These are phyloP conservation scores for Dicaeum eximium DNA, from an alignment of 2,113 vertebrate species.

Conservation along the genomic window DNA sequence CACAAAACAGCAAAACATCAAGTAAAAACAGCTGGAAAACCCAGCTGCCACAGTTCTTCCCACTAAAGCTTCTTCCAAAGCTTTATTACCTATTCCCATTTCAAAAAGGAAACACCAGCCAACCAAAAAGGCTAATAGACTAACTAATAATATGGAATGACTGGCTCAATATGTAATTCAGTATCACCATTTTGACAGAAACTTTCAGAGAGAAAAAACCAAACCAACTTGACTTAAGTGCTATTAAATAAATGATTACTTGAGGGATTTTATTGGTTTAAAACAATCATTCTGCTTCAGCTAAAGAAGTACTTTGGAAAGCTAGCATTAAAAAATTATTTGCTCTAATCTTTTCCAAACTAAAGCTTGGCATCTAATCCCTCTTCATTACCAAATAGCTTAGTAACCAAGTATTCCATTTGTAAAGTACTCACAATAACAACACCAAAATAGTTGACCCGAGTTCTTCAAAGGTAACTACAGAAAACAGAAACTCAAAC, in stretches of 20 bases:
- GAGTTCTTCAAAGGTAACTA: neutral
- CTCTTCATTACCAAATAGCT: neutral
- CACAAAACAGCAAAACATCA: neutral
- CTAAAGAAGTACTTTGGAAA: slow-evolving; percentile 12
- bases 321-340: slow-evolving; percentile 36
- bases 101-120: neutral
- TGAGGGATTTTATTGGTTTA: slow-evolving; percentile 27
- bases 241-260: slow-evolving; percentile 41
- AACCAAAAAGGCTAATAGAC: neutral
- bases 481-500: neutral
- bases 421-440: neutral
- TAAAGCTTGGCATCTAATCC: neutral
- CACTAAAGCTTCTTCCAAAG: neutral
- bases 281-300: neutral
- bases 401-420: neutral
- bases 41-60: neutral
- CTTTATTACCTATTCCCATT: neutral
- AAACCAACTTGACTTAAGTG: neutral
- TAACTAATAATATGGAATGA: neutral
- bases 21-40: neutral
- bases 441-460: neutral
- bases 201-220: neutral
- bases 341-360: slow-evolving; percentile 16
- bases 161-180: neutral
- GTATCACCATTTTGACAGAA: neutral